A percentile compares a stretch with the other conserved stretches of the same genome.
These are phyloP conservation scores for Oryzias curvinotus DNA, from an alignment of 2,113 vertebrate species.

Conservation along the genomic window DNA sequence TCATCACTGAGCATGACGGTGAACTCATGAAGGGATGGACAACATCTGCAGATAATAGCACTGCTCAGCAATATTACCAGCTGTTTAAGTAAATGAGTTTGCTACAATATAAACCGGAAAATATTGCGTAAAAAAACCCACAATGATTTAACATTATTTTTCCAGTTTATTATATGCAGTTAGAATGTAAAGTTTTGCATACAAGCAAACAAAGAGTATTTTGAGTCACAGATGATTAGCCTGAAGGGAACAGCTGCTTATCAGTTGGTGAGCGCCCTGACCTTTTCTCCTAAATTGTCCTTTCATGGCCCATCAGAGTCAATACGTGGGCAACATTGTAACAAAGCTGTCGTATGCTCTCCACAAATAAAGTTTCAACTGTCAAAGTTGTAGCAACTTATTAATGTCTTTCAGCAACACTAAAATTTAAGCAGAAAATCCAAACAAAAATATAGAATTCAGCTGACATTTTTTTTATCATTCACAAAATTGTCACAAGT, in stretches of 20 bases:
- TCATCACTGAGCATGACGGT: constrained; percentile 49
- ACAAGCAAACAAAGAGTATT: background rate
- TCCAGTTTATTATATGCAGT: background rate
- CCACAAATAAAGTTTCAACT: no score
- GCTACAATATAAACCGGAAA: background rate
- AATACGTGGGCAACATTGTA: no score
- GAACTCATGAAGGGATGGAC: constrained; percentile 20
- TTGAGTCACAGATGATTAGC: constrained; percentile 6
- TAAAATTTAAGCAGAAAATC: no score
- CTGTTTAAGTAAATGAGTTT: constrained; percentile 3
- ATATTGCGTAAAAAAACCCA: background rate
- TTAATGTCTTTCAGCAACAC: no score
- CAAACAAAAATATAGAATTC: no score
- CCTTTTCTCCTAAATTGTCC: no score
- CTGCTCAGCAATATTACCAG: constrained; percentile 15
- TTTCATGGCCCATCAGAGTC: no score
- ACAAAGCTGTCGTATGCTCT: no score
- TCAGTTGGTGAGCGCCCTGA: background rate
- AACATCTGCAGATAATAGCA: background rate
- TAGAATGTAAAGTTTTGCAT: background rate
- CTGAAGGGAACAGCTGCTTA: constrained; percentile 12
- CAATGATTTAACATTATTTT: background rate
- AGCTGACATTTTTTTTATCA: no score
- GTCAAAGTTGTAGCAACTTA: no score
- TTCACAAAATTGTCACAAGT: no score